Conservation (phyloP, 1,140 invertebrate species). For the Brachystomella parvula region DNA sequence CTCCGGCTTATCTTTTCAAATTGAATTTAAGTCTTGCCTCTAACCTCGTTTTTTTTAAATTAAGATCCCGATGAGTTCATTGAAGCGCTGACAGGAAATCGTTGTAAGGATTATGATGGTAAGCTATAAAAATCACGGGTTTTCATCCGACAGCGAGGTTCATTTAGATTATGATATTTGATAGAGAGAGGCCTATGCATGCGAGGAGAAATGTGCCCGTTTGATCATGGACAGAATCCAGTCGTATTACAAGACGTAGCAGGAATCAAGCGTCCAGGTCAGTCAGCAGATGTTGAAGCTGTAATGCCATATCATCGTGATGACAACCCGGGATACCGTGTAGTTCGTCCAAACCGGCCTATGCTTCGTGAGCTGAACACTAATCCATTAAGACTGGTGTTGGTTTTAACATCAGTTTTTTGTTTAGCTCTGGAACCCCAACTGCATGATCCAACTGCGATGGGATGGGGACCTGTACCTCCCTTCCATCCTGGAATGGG, state of each 20-base stretch:
- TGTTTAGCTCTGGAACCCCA: neutral
- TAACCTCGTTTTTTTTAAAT: too few relatives aligned
- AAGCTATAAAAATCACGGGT: conserved; percentile 19
- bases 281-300: neutral
- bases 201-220: conserved; percentile 87
- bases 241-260: conserved; percentile 73
- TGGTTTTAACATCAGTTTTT: neutral
- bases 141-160: too few relatives aligned
- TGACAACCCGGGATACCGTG: neutral
- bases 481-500: conserved; percentile 40
- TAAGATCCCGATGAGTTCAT: too few relatives aligned
- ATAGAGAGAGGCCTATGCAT: conserved; percentile 89
- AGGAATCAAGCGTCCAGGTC: neutral
- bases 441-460: conserved; percentile 37
- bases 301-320: neutral
- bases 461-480: conserved; percentile 46
- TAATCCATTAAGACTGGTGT: too few relatives aligned
- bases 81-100: too few relatives aligned
- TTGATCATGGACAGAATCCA: conserved; percentile 88
- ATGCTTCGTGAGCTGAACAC: neutral
- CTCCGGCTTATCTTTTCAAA: too few relatives aligned
- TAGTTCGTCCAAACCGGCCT: neutral
- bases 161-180: too few relatives aligned
- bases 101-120: conserved; percentile 51
- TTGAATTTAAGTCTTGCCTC: too few relatives aligned